Evolutionary conservation across 2,888 invertebrate genomes (phyloP).

Genomic region (Stenurella melanura): DNA sequence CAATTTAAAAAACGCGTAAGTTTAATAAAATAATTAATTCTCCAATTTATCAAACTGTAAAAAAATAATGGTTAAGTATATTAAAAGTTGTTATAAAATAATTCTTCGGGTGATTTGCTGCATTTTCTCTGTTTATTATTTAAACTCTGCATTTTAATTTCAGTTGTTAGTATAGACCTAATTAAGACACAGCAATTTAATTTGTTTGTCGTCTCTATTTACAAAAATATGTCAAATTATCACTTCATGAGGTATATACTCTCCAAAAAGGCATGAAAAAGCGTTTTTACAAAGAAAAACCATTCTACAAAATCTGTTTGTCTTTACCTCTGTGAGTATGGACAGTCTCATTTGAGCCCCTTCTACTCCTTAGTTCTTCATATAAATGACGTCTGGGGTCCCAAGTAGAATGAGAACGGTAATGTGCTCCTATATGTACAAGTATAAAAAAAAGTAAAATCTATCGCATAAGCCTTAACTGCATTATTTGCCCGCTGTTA

Average conservation of each 20-base stretch:
- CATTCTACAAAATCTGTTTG: slow-evolving; percentile 38
- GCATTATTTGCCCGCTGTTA: slow-evolving; percentile 48
- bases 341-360: slow-evolving; percentile 81
- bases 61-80: too few species aligned
- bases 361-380: slow-evolving; percentile 87
- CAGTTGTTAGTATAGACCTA: background rate
- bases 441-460: slow-evolving; percentile 52
- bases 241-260: background rate
- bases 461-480: slow-evolving; percentile 52
- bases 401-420: slow-evolving; percentile 85
- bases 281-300: slow-evolving; percentile 47
- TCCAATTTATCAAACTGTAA: too few species aligned
- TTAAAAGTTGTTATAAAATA: too few species aligned
- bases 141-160: background rate
- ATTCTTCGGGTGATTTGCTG: too few species aligned
- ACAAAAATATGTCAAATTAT: background rate
- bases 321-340: slow-evolving; percentile 75
- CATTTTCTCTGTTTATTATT: too few species aligned
- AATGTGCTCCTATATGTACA: slow-evolving; percentile 71
- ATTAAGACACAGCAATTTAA: background rate
- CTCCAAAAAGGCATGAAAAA: slow-evolving; percentile 23
- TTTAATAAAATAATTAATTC: too few species aligned
- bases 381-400: slow-evolving; percentile 92
- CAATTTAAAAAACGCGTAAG: too few species aligned
- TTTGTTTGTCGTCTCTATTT: background rate